Conservation (phyloP, 1,140 invertebrate species). For the Myzus persicae region DNA sequence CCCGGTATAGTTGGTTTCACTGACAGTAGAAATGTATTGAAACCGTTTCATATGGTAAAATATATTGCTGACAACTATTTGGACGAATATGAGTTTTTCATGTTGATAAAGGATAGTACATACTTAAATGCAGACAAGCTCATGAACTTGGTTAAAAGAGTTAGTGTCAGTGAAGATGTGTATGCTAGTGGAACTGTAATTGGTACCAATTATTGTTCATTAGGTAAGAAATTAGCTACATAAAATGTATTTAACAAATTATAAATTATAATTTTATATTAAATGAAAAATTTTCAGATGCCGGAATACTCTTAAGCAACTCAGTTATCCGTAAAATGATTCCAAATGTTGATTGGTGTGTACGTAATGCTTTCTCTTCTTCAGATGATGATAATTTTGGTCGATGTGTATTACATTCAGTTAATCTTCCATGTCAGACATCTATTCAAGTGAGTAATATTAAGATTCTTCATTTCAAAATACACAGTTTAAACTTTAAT, state of each 20-base stretch:
- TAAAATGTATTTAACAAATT: constrained; percentile 25
- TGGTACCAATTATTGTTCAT: constrained; percentile 70
- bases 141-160: constrained; percentile 73
- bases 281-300: constrained; percentile 67
- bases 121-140: constrained; percentile 80
- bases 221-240: constrained; percentile 67
- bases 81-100: constrained; percentile 90
- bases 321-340: constrained; percentile 77
- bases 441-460: constrained; percentile 60
- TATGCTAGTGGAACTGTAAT: constrained; percentile 72
- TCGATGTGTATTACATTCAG: constrained; percentile 78
- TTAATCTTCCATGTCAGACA: constrained; percentile 70
- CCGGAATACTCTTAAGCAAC: constrained; percentile 79
- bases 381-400: constrained; percentile 84
- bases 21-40: constrained; percentile 75
- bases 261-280: constrained; percentile 14
- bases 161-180: constrained; percentile 83
- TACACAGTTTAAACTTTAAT: background rate
- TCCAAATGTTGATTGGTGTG: constrained; percentile 82
- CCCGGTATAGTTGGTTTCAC: constrained; percentile 83
- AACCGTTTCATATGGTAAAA: constrained; percentile 85
- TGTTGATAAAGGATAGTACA: constrained; percentile 81
- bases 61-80: constrained; percentile 89
- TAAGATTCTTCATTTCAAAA: background rate
- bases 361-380: constrained; percentile 80